These are phyloP conservation scores for Phylloscopus trochiloides DNA, from an alignment of 2,113 vertebrate species.

Conservation along the genomic window DNA sequence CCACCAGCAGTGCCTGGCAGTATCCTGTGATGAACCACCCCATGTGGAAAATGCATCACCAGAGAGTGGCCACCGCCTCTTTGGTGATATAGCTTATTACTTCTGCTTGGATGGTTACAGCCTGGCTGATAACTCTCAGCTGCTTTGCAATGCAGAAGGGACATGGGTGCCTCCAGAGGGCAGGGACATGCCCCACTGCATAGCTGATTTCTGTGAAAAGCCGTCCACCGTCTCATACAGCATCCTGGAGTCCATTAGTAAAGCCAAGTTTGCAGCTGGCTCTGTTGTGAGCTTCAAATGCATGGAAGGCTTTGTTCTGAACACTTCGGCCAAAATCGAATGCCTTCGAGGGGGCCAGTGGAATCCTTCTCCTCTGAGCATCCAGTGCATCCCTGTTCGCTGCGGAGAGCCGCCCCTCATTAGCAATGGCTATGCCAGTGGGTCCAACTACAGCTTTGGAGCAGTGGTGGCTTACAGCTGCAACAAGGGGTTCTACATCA, in stretches of 20 bases:
- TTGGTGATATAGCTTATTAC: conserved; percentile 90
- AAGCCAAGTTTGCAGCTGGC: conserved; percentile 87
- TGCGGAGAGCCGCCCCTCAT: conserved; percentile 87
- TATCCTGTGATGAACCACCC: conserved; percentile 92
- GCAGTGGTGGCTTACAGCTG: conserved; percentile 95
- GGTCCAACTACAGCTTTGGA: conserved; percentile 92
- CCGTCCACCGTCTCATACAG: conserved; percentile 83
- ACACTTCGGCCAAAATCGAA: conserved; percentile 85
- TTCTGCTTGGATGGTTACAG: conserved; percentile 93
- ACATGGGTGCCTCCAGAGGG: conserved; percentile 87
- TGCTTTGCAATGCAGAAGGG: conserved; percentile 89
- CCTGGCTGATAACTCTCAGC: conserved; percentile 86
- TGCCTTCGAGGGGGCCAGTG: conserved; percentile 90
- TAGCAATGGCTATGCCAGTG: conserved; percentile 86
- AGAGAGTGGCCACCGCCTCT: conserved; percentile 88
- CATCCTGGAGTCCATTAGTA: conserved; percentile 89
- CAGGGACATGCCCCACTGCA: conserved; percentile 81
- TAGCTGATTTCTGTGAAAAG: conserved; percentile 92
- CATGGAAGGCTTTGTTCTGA: conserved; percentile 91
- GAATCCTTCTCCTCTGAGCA: conserved; percentile 84
- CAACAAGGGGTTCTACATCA: conserved; percentile 89
- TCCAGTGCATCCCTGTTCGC: conserved; percentile 89
- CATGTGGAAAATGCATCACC: conserved; percentile 88
- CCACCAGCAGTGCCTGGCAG: conserved; percentile 88
- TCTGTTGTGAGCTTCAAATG: conserved; percentile 92